A percentile compares a stretch with the other conserved stretches of the same genome.
Conservation (phyloP, 2,797 vertebrate species). For the Malacoctenus gilli region DNA sequence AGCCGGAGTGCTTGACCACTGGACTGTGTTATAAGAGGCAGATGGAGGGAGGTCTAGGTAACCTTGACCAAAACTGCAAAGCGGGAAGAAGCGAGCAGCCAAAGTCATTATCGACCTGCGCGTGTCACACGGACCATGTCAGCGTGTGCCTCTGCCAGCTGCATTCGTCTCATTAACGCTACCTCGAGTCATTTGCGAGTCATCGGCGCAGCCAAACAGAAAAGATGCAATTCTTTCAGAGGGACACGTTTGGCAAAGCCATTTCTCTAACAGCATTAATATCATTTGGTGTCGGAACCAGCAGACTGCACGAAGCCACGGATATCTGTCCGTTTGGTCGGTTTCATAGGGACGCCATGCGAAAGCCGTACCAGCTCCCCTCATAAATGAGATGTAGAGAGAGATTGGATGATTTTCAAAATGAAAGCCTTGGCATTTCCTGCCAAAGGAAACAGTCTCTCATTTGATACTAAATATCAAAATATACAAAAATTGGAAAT, state of each 20-base stretch:
- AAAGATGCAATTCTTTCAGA: no score
- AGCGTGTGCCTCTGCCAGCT: neutral
- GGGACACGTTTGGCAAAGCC: constrained; percentile 2
- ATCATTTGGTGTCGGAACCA: neutral
- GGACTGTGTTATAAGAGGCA: constrained; percentile 16
- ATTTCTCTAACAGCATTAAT: constrained; percentile 2
- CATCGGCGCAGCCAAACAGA: constrained; percentile 12
- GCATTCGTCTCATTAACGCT: constrained; percentile 21
- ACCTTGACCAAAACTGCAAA: constrained; percentile 41
- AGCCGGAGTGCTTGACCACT: constrained; percentile 7
- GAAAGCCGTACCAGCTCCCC: constrained; percentile 10
- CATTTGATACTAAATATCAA: constrained; percentile 23
- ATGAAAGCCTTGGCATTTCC: constrained; percentile 26
- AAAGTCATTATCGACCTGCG: constrained; percentile 26
- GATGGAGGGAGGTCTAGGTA: constrained; percentile 32
- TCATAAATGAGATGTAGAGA: constrained; percentile 23
- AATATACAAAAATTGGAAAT: constrained; percentile 8
- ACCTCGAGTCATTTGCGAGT: constrained; percentile 13
- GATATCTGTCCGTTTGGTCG: constrained; percentile 27
- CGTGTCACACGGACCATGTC: constrained; percentile 11
- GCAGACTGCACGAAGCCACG: constrained; percentile 43
- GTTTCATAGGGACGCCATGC: constrained; percentile 30
- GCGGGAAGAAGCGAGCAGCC: neutral
- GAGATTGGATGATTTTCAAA: constrained; percentile 33
- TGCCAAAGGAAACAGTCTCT: constrained; percentile 22